These are phyloP conservation scores for Oxyura jamaicensis DNA, from an alignment of 2,113 vertebrate genomes.

Conservation along the genomic window DNA sequence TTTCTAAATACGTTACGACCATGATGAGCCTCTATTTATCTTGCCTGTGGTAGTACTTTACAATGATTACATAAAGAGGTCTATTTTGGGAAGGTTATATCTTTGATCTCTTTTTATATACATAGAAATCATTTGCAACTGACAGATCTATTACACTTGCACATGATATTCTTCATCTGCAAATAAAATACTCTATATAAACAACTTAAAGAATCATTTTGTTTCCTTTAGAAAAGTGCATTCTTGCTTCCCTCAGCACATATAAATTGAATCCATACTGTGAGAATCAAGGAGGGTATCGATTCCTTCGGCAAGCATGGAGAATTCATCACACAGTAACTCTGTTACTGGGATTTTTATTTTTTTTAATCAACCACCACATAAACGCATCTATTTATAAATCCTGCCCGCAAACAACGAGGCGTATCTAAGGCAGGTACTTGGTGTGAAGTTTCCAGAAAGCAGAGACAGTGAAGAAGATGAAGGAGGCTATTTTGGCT, in stretches of 20 bases:
- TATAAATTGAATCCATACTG: constrained; percentile 31
- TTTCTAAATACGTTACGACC: constrained; percentile 12
- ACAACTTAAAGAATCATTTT: constrained; percentile 5
- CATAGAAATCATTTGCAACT: constrained; percentile 11
- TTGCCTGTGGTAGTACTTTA: background rate
- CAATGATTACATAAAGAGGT: constrained; percentile 25
- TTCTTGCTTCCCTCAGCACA: constrained; percentile 23
- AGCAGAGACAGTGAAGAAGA: background rate
- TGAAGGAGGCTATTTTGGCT: background rate
- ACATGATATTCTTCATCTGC: background rate
- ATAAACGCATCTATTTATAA: background rate
- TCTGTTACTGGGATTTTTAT: background rate
- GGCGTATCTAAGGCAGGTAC: background rate
- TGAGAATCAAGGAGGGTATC: constrained; percentile 46
- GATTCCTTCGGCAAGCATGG: constrained; percentile 1
- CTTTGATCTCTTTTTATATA: constrained; percentile 39
- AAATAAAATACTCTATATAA: constrained; percentile 26
- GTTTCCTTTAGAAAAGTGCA: constrained; percentile 2
- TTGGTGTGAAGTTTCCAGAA: background rate
- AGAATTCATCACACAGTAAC: background rate
- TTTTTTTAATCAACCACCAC: constrained; percentile 7
- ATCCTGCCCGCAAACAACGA: background rate
- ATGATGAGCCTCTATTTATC: constrained; percentile 24
- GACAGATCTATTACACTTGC: constrained; percentile 18
- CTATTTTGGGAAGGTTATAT: constrained; percentile 7